A percentile compares a stretch with the other conserved stretches of the same genome.
Evolutionary conservation across 2,888 invertebrate species (phyloP).

Genomic region (Chalcosyrphus nemorum): DNA sequence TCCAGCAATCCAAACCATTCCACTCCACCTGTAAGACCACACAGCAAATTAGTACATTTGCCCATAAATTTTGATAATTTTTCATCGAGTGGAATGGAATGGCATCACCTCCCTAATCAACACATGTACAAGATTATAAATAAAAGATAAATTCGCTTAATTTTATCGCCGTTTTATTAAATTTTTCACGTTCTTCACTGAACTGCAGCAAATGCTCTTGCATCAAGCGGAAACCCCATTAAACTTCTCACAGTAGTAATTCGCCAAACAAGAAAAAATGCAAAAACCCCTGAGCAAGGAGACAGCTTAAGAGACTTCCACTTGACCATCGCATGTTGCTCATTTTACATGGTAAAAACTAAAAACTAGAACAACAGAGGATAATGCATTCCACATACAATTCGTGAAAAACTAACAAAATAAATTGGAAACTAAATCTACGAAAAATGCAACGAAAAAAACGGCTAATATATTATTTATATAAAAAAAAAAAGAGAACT

Average conservation of each 20-base stretch:
- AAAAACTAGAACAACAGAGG: conserved; percentile 62
- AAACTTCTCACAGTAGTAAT: background rate
- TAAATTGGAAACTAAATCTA: conserved; percentile 33
- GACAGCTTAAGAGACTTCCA: background rate
- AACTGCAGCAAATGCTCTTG: conserved; percentile 31
- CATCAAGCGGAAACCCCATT: background rate
- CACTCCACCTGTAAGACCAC: conserved; percentile 54
- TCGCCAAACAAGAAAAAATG: conserved; percentile 51
- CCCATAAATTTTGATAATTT: conserved; percentile 38
- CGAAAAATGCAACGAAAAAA: conserved; percentile 63
- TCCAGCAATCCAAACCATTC: conserved; percentile 38
- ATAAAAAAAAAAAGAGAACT: conserved; percentile 22
- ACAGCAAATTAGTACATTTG: conserved; percentile 14
- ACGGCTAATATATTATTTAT: conserved; percentile 37
- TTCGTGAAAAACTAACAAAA: conserved; percentile 75
- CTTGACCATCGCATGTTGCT: conserved; percentile 4
- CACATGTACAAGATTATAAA: conserved; percentile 4
- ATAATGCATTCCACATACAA: conserved; percentile 73
- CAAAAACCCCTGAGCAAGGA: conserved; percentile 11
- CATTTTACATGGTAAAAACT: conserved; percentile 71
- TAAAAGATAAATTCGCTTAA: conserved; percentile 6
- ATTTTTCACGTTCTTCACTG: conserved; percentile 52
- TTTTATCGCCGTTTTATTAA: conserved; percentile 62
- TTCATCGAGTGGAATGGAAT: conserved; percentile 66
- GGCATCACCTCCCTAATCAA: conserved; percentile 11